Evolutionary conservation across 1,140 invertebrate species (phyloP), one percentile per base, ranked within the genome.

Genomic region (Colletes latitarsis): DNA sequence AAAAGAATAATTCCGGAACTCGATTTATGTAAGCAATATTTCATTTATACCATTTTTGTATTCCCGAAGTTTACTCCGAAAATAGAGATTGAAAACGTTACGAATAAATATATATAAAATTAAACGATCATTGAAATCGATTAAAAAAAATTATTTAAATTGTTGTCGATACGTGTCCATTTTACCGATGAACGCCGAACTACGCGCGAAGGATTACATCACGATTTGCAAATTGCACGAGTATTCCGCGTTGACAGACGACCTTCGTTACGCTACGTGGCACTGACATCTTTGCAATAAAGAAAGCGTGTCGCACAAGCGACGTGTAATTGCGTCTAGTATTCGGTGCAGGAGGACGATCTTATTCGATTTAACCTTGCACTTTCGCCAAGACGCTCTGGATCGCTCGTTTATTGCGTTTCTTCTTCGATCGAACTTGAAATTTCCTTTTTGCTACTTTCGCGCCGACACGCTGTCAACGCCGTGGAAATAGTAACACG

Each of bases 231-330:
- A 85, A 84, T 81, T 64, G 30, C 43, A 21, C 63, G 64, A 74
- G 84, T 41, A 12, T 19, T 60, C 53, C 68, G 52, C 17, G 64
- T 74, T 77, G 68, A 84, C 75, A 82, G 71, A 70, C 75, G 84
- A 75, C 84, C 84, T 86, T 86, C 81, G 81, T 85, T 85, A 75
- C 82, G 69, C 43, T 52, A 64, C 62, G 60, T 76, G 70, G 46
- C 71, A 82, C 52, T 82, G 75, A 71, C 80, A 85, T 85, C 80
- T 71, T 85, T 75, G 55, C 66, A 55, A 71, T 39, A 62, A 68
- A 82, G 70, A 85, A 85, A 78, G 71, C 80, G 71, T 73, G 68
- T 71, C 73, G 52, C 55, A 49, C 72, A 57, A 72, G 30, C 68
- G 58, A 41, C 30, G 67, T n/a, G 46, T 69, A 70, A 82, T 69